A percentile compares a stretch with the other conserved stretches of the same genome.
These are phyloP conservation scores for Gymnorhina tibicen DNA, from an alignment of 2,113 vertebrate genomes.

Conservation along the genomic window DNA sequence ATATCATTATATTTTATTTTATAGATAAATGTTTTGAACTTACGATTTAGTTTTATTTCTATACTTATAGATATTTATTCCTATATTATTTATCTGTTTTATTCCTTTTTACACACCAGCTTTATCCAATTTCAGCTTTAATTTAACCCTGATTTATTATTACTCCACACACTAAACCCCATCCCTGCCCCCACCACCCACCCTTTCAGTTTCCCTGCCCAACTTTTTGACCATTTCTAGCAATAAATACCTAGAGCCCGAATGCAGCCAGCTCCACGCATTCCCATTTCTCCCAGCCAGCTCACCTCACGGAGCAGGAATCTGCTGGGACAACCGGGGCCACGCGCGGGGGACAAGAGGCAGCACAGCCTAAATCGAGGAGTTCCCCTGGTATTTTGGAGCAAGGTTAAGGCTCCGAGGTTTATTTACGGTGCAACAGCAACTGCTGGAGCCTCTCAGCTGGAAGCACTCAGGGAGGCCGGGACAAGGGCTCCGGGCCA, in stretches of 20 bases:
- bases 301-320: not conserved
- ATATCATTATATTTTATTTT: not conserved
- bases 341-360: not conserved
- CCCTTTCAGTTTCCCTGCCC: not conserved
- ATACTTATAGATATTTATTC: not conserved
- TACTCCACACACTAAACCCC: not conserved
- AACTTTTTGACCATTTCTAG: conserved; percentile 23
- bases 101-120: accelerated
- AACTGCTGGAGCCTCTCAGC: not conserved
- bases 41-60: not conserved
- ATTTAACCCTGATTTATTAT: not conserved
- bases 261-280: not conserved
- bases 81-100: not conserved
- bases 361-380: conserved; percentile 14
- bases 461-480: conserved; percentile 37
- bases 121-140: not conserved
- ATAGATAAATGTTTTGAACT: not conserved
- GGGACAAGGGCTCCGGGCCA: conserved; percentile 11
- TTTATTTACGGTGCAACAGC: conserved; percentile 54
- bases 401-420: not conserved
- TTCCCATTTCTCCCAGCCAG: not conserved
- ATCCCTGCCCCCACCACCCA: not conserved
- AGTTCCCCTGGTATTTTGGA: conserved; percentile 47
- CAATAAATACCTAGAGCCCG: not conserved
- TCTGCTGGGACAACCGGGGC: conserved; percentile 11